Conservation (phyloP, 2,113 vertebrate species). For the Eudyptes chrysolophus region DNA sequence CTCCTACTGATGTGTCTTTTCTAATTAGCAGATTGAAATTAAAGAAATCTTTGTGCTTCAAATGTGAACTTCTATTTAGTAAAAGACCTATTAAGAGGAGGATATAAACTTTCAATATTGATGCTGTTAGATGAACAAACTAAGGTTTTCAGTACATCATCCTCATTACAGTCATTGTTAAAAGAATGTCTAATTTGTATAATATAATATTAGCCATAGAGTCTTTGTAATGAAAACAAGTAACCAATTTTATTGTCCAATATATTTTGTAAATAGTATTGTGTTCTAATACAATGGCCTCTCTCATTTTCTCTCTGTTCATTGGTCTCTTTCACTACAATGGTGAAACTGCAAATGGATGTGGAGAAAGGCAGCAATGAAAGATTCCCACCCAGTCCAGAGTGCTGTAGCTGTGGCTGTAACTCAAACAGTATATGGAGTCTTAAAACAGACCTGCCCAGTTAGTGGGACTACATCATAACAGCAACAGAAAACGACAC, state of each 20-base stretch:
- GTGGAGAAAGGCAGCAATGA: neutral
- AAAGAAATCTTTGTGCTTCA: neutral
- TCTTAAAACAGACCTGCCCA: neutral
- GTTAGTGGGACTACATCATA: neutral
- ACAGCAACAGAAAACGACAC: neutral
- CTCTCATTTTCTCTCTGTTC: neutral
- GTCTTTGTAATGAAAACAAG: neutral
- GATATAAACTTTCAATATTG: neutral
- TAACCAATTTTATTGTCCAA: neutral
- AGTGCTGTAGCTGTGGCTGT: neutral
- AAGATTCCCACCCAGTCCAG: neutral
- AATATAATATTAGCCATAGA: neutral
- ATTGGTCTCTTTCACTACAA: neutral
- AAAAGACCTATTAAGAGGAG: neutral
- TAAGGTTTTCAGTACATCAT: neutral
- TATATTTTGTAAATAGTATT: neutral
- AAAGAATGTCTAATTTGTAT: neutral
- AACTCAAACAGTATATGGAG: neutral
- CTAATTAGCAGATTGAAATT: neutral
- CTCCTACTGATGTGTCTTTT: neutral
- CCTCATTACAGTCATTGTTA: neutral
- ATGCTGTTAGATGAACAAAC: neutral
- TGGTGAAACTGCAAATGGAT: neutral
- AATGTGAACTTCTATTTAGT: neutral
- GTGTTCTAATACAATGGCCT: neutral